Evolutionary conservation across 1,140 invertebrate species (phyloP), one percentile per base, ranked within the genome.

Genomic region (Drosophila albomicans): DNA sequence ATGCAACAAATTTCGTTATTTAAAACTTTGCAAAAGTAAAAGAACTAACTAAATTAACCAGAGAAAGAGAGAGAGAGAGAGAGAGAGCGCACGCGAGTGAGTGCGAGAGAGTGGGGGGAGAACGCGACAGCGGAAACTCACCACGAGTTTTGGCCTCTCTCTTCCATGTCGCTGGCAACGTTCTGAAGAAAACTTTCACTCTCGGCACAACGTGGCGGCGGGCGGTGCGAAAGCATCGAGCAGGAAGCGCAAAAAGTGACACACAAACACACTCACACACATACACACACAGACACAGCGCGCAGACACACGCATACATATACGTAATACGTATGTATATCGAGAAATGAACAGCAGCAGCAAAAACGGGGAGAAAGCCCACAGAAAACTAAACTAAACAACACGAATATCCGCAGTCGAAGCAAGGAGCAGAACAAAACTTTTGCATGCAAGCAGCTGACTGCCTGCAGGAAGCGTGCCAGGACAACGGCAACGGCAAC

Each of bases 201-300:
- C 84, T 87, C 84, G 84, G 76, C 77, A 82, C 76, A 87, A 88
- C 82, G 82, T 87, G 82, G 82, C 82, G 82, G 84, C 84, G 72
- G 74, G 68, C 74, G 74, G 67, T 64, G 48, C 68, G 74, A 75
- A 57, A 75, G 67, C 67, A 82, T 82, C 84, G 80, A 87, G 68
- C 82, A 87, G 82, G 79, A 87, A 87, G 82, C 82, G 82, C 79
- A 87, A 87, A 87, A 79, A 86, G 71, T 87, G 79, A 80, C 77
- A 84, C 69, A 86, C 67, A 74, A 54, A 52, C 49, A 77, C 56
- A 72, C 41, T 41, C 16, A 61, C 16, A 75, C 62, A 30, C 41
- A 61, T 4, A 35, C 38, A 62, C 16, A 20, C 30, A 76, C 45
- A 25, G 11, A 66, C 54, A 48, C 15, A 57, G 45, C 15, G 46